These are phyloP conservation scores for Ochropacha duplaris DNA, from an alignment of 2,888 invertebrate genomes.

Conservation along the genomic window DNA sequence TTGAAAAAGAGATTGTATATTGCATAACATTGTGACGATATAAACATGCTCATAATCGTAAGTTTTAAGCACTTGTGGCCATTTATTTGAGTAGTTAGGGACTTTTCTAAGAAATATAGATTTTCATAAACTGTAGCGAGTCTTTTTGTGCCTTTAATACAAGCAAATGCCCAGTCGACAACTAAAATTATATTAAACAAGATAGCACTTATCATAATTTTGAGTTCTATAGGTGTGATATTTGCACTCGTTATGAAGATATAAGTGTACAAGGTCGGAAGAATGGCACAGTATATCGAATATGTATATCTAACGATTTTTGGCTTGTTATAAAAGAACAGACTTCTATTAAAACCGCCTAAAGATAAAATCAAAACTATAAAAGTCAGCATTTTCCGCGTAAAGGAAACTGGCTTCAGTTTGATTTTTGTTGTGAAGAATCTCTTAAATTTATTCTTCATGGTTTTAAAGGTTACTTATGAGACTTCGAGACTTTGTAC, in stretches of 20 bases:
- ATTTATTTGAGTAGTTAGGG: neutral
- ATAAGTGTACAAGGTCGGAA: neutral
- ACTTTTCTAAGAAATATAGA: neutral
- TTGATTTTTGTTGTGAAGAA: neutral
- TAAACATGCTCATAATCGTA: neutral
- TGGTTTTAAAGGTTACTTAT: neutral
- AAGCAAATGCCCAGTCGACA: neutral
- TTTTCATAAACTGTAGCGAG: neutral
- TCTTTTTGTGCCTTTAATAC: neutral
- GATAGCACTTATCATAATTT: neutral
- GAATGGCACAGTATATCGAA: neutral
- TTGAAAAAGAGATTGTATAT: neutral
- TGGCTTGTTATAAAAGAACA: neutral
- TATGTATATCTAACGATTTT: neutral
- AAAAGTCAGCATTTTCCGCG: neutral
- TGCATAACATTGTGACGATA: neutral
- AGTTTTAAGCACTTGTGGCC: neutral
- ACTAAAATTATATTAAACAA: neutral
- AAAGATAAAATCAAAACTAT: neutral
- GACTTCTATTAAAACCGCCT: conserved; percentile 1
- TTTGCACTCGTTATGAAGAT: neutral
- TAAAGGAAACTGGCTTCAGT: neutral
- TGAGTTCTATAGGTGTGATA: neutral
- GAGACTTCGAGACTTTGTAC: neutral
- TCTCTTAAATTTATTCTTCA: neutral